Evolutionary conservation across 1,140 invertebrate species (phyloP).

Genomic region (Diploscapter pachys): DNA sequence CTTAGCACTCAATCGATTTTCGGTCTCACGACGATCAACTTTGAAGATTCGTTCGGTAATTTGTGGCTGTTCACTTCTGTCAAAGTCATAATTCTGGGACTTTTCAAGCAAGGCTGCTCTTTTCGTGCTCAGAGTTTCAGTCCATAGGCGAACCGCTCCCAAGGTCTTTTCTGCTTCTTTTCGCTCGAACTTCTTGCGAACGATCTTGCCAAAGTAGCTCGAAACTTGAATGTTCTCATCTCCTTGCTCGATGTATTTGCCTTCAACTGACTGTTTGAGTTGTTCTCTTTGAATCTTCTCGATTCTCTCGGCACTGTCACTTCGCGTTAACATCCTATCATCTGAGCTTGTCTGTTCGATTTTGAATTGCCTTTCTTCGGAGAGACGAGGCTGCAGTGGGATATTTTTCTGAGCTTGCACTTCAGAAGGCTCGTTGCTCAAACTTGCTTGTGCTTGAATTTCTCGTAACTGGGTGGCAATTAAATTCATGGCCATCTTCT

Average conservation of each 20-base stretch:
- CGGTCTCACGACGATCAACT: constrained; percentile 5
- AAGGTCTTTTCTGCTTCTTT: constrained; percentile 23
- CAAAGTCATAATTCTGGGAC: neutral
- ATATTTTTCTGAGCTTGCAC: constrained; percentile 23
- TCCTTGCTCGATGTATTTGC: constrained; percentile 16
- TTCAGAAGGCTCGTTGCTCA: constrained; percentile 11
- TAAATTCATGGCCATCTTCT: constrained; percentile 4
- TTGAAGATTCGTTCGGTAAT: neutral
- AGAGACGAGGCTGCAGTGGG: constrained; percentile 13
- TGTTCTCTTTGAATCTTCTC: constrained; percentile 20
- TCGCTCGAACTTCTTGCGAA: constrained; percentile 32
- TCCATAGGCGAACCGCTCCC: constrained; percentile 23
- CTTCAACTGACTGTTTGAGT: constrained; percentile 3
- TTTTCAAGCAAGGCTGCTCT: constrained; percentile 12
- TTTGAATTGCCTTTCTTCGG: constrained; percentile 26
- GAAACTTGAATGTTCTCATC: constrained; percentile 32
- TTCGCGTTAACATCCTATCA: constrained; percentile 6
- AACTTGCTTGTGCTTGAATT: constrained; percentile 3
- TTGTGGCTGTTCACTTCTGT: constrained; percentile 2
- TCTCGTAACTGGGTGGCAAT: constrained; percentile 3
- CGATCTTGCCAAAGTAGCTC: constrained; percentile 33
- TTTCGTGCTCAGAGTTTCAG: constrained; percentile 19
- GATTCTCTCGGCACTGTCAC: constrained; percentile 11
- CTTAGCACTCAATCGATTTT: neutral
- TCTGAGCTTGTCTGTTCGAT: constrained; percentile 24